These are phyloP conservation scores for Oncorhynchus kisutch DNA, from an alignment of 2,113 vertebrate genomes.

Conservation along the genomic window DNA sequence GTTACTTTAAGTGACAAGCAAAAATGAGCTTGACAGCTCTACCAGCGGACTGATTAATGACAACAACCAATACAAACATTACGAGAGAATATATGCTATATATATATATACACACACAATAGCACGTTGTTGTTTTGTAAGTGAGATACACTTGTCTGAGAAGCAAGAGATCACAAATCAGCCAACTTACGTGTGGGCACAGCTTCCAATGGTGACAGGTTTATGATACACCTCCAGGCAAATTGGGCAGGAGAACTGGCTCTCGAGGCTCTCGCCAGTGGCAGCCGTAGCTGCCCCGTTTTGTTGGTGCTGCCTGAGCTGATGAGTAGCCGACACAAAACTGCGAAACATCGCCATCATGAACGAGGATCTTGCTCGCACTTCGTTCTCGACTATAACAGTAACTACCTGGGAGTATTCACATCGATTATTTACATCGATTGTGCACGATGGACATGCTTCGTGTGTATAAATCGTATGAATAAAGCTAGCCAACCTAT, in stretches of 20 bases:
- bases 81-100: too few relatives aligned
- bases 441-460: background rate
- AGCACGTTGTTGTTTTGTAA: too few relatives aligned
- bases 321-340: conserved; percentile 81
- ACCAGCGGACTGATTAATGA: too few relatives aligned
- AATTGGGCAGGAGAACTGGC: conserved; percentile 91
- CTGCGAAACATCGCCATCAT: conserved; percentile 92
- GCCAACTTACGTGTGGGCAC: conserved; percentile 82
- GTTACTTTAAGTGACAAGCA: too few relatives aligned
- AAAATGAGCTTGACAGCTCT: too few relatives aligned
- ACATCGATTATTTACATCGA: conserved; percentile 18
- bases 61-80: too few relatives aligned
- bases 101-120: too few relatives aligned
- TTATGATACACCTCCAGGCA: conserved; percentile 92
- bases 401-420: background rate
- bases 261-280: conserved; percentile 81
- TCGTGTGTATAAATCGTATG: conserved; percentile 1
- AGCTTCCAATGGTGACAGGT: conserved; percentile 90
- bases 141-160: background rate
- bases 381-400: conserved; percentile 24
- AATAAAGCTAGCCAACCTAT: background rate
- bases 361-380: conserved; percentile 39
- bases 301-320: conserved; percentile 73
- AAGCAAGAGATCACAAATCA: background rate
- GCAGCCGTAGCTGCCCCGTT: conserved; percentile 46